phyloP scores from a whole-genome alignment of 1,140 invertebrate genomes.

The Pinna nobilis region DNA sequence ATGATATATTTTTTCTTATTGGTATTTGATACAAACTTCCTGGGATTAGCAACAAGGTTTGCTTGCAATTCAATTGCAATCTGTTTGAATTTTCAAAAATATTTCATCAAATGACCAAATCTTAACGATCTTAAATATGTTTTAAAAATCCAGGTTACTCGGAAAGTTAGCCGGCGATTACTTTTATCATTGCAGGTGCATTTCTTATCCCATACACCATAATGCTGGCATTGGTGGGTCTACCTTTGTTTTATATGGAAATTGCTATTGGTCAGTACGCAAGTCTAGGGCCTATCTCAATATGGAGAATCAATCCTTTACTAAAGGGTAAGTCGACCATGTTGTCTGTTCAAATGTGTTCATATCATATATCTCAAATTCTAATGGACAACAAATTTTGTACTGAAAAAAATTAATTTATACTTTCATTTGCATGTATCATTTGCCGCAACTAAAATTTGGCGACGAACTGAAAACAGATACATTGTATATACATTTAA shows the following conservation, averaged over 20 bases:
- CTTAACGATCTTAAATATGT: not conserved
- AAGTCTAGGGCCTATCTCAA: slow-evolving; percentile 71
- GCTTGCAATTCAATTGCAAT: not conserved
- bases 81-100: not conserved
- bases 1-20: too few species aligned
- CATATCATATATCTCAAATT: too few species aligned
- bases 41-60: too few species aligned
- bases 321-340: slow-evolving; percentile 74
- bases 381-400: too few species aligned
- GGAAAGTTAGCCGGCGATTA: not conserved
- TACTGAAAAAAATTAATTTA: too few species aligned
- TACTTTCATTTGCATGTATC: too few species aligned
- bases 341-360: not conserved
- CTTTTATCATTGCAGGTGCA: slow-evolving; percentile 73
- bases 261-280: slow-evolving; percentile 74
- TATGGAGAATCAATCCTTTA: slow-evolving; percentile 75
- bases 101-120: not conserved
- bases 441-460: too few species aligned
- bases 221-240: slow-evolving; percentile 78
- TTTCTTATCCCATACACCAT: slow-evolving; percentile 78
- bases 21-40: too few species aligned
- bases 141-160: not conserved
- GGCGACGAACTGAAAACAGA: too few species aligned
- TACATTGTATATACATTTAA: too few species aligned
- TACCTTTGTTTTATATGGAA: slow-evolving; percentile 77